Base-by-base conservation (phyloP, 1,140 invertebrate species). In the Lepidurus apus region DNA sequence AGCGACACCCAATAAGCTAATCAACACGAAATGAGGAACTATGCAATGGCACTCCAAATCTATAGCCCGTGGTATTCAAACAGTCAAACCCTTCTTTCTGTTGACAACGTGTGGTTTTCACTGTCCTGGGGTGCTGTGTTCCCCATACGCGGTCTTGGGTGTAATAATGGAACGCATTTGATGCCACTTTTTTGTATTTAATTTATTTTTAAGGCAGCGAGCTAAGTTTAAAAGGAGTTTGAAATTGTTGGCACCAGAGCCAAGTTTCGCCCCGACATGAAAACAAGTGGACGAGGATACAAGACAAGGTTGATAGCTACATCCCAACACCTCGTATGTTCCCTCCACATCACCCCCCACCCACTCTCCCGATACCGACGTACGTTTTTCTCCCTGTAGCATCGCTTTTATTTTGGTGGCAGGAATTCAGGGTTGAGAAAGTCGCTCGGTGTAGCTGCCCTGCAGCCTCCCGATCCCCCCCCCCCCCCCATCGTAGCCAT, bases 381-480 rank as follows among this genome's bases (percentile, higher is more conserved):
- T 21, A 65, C 53, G 53, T 65, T 65, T 65, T 65, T 65, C 53
- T 65, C 53, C 53, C n/a, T 65, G 17, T 13, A 47, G 13, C 53
- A 65, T 65, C 53, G 53, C 53, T 65, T 65, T 65, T 65, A 65
- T 65, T 65, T 65, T 65, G 53, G 53, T 65, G 53, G 53, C 53
- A 65, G 53, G 21, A 21, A 65, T 65, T 65, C 53, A 65, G 53
- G 53, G 53, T 65, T 65, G 53, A 65, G 53, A 65, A 65, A 65
- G 53, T 65, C 53, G 21, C 34, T 34, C 4, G 34, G 34, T 34
- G 34, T 34, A 34, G 34, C 34, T 4, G 34, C 34, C 34, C 7
- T 65, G 53, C 53, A 65, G 9, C 53, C 21, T 65, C 53, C 21
- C 53, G 34, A 34, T 1, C 53, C 21, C n/a, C 53, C 21, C 17